A percentile compares a stretch with the other conserved stretches of the same genome.
These are phyloP conservation scores for Champsocephalus gunnari DNA, from an alignment of 2,797 vertebrate species.

Conservation along the genomic window DNA sequence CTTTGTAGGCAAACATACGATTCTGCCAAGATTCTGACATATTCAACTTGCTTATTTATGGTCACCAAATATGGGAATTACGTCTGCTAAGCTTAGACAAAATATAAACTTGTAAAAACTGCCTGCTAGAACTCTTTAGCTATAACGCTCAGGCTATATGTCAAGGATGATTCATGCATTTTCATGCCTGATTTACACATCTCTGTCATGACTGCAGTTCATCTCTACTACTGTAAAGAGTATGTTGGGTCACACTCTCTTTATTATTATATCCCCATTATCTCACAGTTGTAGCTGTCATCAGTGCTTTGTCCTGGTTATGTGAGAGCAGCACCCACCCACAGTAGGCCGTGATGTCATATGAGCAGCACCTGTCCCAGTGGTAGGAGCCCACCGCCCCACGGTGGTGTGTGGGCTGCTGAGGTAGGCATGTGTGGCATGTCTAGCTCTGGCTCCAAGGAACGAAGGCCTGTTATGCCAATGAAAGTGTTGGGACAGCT, in stretches of 20 bases:
- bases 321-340: conserved; percentile 18
- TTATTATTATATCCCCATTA: conserved; percentile 44
- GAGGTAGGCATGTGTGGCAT: conserved; percentile 70
- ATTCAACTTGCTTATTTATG: conserved; percentile 47
- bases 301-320: conserved; percentile 28
- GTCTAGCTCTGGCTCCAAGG: conserved; percentile 52
- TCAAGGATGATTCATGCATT: conserved; percentile 17
- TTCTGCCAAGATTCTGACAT: conserved; percentile 54
- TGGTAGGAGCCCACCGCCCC: conserved; percentile 46
- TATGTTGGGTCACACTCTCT: conserved; percentile 7
- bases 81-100: conserved; percentile 30
- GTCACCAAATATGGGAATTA: conserved; percentile 26
- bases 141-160: conserved; percentile 3
- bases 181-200: conserved; percentile 24
- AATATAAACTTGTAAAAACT: conserved; percentile 25
- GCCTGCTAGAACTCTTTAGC: background rate
- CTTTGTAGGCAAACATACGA: conserved; percentile 46
- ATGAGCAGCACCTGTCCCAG: conserved; percentile 69
- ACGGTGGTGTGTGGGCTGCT: conserved; percentile 59
- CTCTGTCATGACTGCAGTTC: conserved; percentile 17
- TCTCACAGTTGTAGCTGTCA: conserved; percentile 55
- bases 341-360: conserved; percentile 48
- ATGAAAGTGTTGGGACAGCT: conserved; percentile 78
- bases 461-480: conserved; percentile 56
- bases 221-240: conserved; percentile 19